Evolutionary conservation across 2,888 invertebrate genomes (phyloP), one percentile per base, ranked within the genome.

Genomic region (Neoscelio sp.): DNA sequence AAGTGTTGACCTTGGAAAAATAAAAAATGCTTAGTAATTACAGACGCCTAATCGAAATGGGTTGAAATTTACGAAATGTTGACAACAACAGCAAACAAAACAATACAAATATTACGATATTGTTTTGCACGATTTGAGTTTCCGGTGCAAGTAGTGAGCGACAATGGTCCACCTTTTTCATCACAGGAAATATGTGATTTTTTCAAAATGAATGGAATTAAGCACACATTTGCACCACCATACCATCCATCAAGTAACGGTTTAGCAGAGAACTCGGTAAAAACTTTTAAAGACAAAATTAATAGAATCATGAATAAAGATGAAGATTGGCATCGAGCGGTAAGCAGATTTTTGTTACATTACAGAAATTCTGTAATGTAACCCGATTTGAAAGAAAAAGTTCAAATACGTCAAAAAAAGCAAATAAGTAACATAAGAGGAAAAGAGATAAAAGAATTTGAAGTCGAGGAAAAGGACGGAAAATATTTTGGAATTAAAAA

Each of bases 11-110:
- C 74, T 23, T 46, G 73, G 0, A 56, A 75, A 17, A 68, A 52
- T 5, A 71, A 60, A 38, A 79, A 60, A 46, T 82, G 71, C 44
- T 46, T 84, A 15, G 10, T 83, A 1, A 48, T 84, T 4, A 78
- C 64, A 0, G 82, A 84, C 33, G 67, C 78, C 8, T 80, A 64
- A 30, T 75, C 70, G 0, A 82, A 83, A 44, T 83, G 82, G 82
- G 38, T 76, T 0, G 82, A 85, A 48, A 54, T 83, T 3, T 70
- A 58, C 8, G 35, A 48, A 0, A 83, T 84, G 82, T 17, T 4
- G 1, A 56, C 15, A 4, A 79, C 64, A 1, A 50, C 62, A 5
- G 33, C 82, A 0, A 35, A 56, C 26, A 33, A 5, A 1, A 81
- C 82, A 0, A 68, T 81, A 1, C 15, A 52, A 15, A 46, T 50